A percentile compares a stretch with the other conserved stretches of the same genome.
Conservation (phyloP, 2,888 invertebrate species). For the Pegoplata infirma region DNA sequence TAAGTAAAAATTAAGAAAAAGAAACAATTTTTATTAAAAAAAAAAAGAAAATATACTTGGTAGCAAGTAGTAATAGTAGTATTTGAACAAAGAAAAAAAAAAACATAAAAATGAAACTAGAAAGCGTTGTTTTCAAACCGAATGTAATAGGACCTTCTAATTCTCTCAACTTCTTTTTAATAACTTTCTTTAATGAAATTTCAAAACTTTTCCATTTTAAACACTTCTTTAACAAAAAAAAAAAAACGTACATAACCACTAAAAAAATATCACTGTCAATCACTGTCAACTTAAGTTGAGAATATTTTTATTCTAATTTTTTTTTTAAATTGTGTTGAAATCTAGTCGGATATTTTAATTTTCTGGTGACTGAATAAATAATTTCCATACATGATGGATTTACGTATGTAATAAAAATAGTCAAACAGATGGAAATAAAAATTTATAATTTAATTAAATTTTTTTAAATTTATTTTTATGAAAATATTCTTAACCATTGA, state of each 20-base stretch:
- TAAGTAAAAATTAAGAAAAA: conserved; percentile 31
- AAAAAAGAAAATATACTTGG: conserved; percentile 2
- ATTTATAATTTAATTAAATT: too few relatives aligned
- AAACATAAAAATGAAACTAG: conserved; percentile 20
- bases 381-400: too few relatives aligned
- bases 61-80: conserved; percentile 40
- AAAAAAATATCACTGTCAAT: conserved; percentile 13
- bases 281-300: too few relatives aligned
- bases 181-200: not conserved
- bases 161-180: not conserved
- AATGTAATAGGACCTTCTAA: conserved; percentile 21
- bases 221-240: too few relatives aligned
- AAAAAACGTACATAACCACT: not conserved
- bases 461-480: too few relatives aligned
- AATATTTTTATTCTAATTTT: not conserved
- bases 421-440: too few relatives aligned
- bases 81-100: conserved; percentile 26
- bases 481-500: too few relatives aligned
- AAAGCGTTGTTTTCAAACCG: conserved; percentile 47
- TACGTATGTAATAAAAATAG: too few relatives aligned
- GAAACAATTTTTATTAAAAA: conserved; percentile 46
- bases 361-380: too few relatives aligned
- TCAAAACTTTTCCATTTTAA: not conserved
- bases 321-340: too few relatives aligned
- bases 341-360: too few relatives aligned